These are phyloP conservation scores for Rhodeus uyekii DNA, from an alignment of 2,797 vertebrate species.

Conservation along the genomic window DNA sequence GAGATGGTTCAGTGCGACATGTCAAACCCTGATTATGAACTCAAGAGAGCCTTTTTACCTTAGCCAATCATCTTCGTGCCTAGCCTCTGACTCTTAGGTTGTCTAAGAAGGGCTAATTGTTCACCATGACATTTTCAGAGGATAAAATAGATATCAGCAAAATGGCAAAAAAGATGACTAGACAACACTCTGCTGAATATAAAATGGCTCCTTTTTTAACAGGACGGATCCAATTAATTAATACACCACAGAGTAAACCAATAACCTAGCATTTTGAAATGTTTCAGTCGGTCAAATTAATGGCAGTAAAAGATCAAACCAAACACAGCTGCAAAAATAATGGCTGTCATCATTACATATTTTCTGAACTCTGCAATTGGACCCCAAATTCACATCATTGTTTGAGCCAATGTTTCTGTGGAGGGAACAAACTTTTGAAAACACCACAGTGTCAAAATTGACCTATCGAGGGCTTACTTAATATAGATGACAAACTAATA, in stretches of 20 bases:
- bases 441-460: background rate
- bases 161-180: slow-evolving; percentile 18
- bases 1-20: slow-evolving; percentile 80
- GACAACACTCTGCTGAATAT: background rate
- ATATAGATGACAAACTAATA: background rate
- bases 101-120: slow-evolving; percentile 29
- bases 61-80: slow-evolving; percentile 23
- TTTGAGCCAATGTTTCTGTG: background rate
- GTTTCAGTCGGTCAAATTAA: background rate
- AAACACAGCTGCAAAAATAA: background rate
- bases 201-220: background rate
- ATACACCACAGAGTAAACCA: background rate
- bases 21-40: slow-evolving; percentile 81
- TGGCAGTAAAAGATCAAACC: background rate
- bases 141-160: slow-evolving; percentile 27
- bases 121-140: slow-evolving; percentile 18
- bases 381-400: background rate
- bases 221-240: background rate
- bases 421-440: background rate
- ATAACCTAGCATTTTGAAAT: background rate
- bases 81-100: background rate
- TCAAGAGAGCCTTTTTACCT: slow-evolving; percentile 69
- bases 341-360: too few species aligned
- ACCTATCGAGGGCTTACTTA: background rate
- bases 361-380: background rate